Base-by-base conservation (phyloP, 2,888 invertebrate species). In the Zaprionus lineosus region DNA sequence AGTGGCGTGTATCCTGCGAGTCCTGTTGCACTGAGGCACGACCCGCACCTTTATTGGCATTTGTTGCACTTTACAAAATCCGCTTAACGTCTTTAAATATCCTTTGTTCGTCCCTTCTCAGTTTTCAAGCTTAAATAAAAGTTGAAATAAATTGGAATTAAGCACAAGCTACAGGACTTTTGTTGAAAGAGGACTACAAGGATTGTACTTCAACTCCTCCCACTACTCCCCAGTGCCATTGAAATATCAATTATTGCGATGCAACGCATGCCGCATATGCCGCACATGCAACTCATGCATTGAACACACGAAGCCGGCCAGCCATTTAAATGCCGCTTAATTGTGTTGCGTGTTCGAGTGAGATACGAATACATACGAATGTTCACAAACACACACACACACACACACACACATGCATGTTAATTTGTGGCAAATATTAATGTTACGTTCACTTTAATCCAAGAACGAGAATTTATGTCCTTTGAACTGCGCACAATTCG, bases 51-150 rank as follows among this genome's bases (percentile, higher is more conserved):
- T 83, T 64, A 79, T 83, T 85, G 78, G 85, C 85, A 79, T 84
- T 79, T 79, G 85, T 79, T 79, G 78, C 85, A 85, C 76, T 83
- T 83, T 79, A 79, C 76, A 61, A 85, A 79, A 79, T 79, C 85
- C 85, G 76, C 85, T 85, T 83, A 79, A 75, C 73, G 63, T 46
- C 37, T 67, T 59, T 33, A 24, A 24, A 24, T n/a, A n/a, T 8
- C 2, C 24, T 4, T 24, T 2, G 8, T 1, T 6, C 24, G 2
- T 8, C 4, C 8, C 24, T 8, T 24, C 2, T 24, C 24, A 24
- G n/a, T 21, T 21, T 21, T 7, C 24, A 50, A 51, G 41, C 34
- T 53, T 62, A 62, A 79, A 63, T 68, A 67, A 71, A 61, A 58
- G 68, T 58, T 33, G 56, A 65, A 74, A 78, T 70, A 60, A 58